These are phyloP conservation scores for Patella caerulea DNA, from an alignment of 2,888 invertebrate species.

Conservation along the genomic window DNA sequence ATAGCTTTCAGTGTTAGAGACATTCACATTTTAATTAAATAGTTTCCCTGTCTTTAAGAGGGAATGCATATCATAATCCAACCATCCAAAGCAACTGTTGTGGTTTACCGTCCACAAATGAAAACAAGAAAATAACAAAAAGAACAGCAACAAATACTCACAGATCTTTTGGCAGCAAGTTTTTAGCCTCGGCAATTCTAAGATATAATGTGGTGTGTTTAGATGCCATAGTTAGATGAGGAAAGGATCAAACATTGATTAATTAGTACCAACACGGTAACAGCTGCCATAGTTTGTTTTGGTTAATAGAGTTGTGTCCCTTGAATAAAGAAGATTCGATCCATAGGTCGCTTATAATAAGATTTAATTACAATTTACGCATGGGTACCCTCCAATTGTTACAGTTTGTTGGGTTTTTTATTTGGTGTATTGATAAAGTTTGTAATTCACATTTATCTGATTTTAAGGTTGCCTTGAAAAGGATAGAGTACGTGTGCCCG, in stretches of 20 bases:
- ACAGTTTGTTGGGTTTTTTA: too few relatives aligned
- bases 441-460: too few relatives aligned
- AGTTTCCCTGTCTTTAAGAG: too few relatives aligned
- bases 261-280: neutral
- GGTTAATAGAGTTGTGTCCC: neutral
- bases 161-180: conserved; percentile 54
- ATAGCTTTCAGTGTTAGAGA: too few relatives aligned
- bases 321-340: neutral
- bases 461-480: too few relatives aligned
- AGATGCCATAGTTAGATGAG: conserved; percentile 39
- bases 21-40: too few relatives aligned
- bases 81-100: too few relatives aligned
- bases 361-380: too few relatives aligned
- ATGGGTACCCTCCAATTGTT: too few relatives aligned
- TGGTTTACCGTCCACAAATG: neutral
- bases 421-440: too few relatives aligned
- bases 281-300: neutral
- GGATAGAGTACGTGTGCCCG: too few relatives aligned
- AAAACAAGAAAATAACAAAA: neutral
- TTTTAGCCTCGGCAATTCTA: conserved; percentile 55
- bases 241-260: neutral
- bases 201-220: conserved; percentile 53
- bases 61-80: too few relatives aligned
- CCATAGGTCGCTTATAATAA: neutral
- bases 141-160: conserved; percentile 34